Evolutionary conservation across 2,888 invertebrate genomes (phyloP).

Genomic region (Athalia rosae): DNA sequence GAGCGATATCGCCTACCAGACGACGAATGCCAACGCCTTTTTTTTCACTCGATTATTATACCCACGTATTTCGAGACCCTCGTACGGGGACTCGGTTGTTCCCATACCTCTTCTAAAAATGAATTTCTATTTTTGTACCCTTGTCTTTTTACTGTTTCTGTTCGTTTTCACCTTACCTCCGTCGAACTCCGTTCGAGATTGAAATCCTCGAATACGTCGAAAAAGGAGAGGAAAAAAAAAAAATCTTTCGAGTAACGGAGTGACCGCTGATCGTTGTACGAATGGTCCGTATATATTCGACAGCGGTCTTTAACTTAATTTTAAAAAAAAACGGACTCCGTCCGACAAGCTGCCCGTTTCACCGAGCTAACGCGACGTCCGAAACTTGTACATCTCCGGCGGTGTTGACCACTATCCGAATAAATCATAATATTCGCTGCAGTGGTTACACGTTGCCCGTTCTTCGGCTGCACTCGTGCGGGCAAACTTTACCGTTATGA

Average conservation of each 20-base stretch:
- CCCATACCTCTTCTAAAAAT: background rate
- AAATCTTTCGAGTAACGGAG: too few relatives aligned
- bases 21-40: conserved; percentile 6
- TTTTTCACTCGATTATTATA: background rate
- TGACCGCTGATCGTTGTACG: too few relatives aligned
- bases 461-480: background rate
- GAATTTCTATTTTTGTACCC: background rate
- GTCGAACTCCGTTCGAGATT: too few relatives aligned
- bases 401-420: background rate
- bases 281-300: too few relatives aligned
- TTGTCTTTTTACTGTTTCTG: too few relatives aligned
- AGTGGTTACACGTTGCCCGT: too few relatives aligned
- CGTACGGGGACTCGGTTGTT: background rate
- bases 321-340: background rate
- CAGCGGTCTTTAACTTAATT: background rate
- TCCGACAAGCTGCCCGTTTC: conserved; percentile 6
- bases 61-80: background rate
- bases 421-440: conserved; percentile 22
- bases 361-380: conserved; percentile 23
- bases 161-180: too few relatives aligned
- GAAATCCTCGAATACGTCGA: too few relatives aligned
- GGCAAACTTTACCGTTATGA: background rate
- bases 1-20: background rate
- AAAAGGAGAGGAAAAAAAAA: too few relatives aligned
- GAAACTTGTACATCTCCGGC: background rate